Evolutionary conservation across 2,113 vertebrate genomes (phyloP).

Genomic region (Globicephala melas): DNA sequence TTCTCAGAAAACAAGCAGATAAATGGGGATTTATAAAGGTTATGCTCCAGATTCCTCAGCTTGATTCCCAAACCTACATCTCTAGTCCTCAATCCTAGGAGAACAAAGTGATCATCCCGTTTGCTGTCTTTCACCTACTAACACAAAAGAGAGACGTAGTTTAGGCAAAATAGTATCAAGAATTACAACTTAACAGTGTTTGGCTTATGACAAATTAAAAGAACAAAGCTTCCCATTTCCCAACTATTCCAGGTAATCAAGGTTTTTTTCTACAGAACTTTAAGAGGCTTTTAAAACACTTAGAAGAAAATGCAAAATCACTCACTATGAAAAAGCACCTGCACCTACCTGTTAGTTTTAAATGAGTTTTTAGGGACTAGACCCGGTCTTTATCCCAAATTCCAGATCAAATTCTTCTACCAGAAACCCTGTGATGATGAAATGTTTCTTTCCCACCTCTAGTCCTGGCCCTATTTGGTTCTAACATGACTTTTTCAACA

Average conservation of each 20-base stretch:
- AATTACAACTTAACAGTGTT: neutral
- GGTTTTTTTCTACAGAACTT: neutral
- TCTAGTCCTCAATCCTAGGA: too few species aligned
- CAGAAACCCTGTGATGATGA: neutral
- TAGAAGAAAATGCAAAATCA: neutral
- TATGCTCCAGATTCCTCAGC: neutral
- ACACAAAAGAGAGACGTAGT: neutral
- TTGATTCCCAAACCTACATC: neutral
- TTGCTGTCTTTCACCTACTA: neutral
- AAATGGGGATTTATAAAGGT: neutral
- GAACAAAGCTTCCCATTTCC: neutral
- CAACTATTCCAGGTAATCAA: neutral
- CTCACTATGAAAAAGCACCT: neutral
- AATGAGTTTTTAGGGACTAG: neutral
- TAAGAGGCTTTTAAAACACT: neutral
- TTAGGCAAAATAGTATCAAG: neutral
- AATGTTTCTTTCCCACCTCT: neutral
- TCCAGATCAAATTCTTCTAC: neutral
- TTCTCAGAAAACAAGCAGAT: neutral
- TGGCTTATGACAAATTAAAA: neutral
- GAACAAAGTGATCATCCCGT: fast-evolving
- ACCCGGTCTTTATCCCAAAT: neutral
- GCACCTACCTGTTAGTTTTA: neutral
- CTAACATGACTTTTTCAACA: neutral
- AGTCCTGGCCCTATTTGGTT: neutral